A percentile compares a stretch with the other conserved stretches of the same genome.
phyloP scores from a whole-genome alignment of 2,888 invertebrate species.

The Melieria crassipennis region DNA sequence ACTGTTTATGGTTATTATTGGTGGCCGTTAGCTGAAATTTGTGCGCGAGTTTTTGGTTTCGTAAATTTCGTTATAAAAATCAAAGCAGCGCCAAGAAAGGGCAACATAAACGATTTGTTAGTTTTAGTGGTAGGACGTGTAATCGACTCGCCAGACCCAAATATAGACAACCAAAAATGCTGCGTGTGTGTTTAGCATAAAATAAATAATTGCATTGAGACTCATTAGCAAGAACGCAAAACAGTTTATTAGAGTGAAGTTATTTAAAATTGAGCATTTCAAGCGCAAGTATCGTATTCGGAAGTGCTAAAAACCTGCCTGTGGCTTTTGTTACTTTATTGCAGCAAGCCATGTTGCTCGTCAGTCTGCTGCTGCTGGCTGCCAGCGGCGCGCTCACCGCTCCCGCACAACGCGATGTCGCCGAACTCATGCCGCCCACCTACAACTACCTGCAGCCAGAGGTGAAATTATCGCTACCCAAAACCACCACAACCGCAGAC shows the following conservation, averaged over 20 bases:
- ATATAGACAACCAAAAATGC: not conserved
- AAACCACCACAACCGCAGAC: not conserved
- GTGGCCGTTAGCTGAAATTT: too few relatives aligned
- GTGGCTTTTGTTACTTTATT: not conserved
- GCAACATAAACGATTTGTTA: slow-evolving; percentile 3
- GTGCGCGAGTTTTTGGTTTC: too few relatives aligned
- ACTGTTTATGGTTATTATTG: too few relatives aligned
- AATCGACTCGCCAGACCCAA: not conserved
- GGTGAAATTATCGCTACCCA: slow-evolving; percentile 5
- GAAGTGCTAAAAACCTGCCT: not conserved
- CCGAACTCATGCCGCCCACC: slow-evolving; percentile 41
- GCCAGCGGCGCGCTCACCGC: slow-evolving; percentile 44
- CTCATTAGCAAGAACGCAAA: too few relatives aligned
- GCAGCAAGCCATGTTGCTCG: slow-evolving; percentile 54
- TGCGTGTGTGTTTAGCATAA: slow-evolving; percentile 3
- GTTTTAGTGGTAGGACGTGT: not conserved
- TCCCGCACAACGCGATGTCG: slow-evolving; percentile 51
- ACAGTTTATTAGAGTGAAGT: too few relatives aligned
- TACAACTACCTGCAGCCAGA: slow-evolving; percentile 46
- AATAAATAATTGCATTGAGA: not conserved
- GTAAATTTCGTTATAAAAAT: slow-evolving; percentile 14
- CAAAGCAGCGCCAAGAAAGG: not conserved
- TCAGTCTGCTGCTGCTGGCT: slow-evolving; percentile 48
- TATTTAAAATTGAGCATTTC: too few relatives aligned
- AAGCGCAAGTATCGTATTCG: too few relatives aligned